Evolutionary conservation across 2,113 vertebrate genomes (phyloP), one percentile per base, ranked within the genome.

Genomic region (Lepus timidus): DNA sequence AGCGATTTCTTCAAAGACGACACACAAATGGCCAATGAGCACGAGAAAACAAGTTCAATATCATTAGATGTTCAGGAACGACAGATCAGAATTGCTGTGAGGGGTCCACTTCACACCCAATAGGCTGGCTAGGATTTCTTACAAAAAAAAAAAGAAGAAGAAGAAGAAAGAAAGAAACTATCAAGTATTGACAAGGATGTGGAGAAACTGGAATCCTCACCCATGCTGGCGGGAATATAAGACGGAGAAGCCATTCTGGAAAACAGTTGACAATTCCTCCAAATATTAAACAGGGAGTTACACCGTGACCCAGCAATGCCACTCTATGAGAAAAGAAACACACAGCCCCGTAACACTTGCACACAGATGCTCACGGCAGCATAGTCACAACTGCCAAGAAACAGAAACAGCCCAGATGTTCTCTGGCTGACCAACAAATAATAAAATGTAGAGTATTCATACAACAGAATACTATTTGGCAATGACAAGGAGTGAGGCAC

Each of bases 401-500:
- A 0, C 39, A 9, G 25, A 36, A 70, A 31, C 9, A 36, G 44
- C 64, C 29, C 31, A 16, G 52, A 22, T 14, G 14, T 79, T 17
- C 74, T 85, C 51, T 75, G 68, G 52, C 62, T 79, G 76, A 62
- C 19, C 49, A 92, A 10, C 9, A 22, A n/a, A 55, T 81, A 65
- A 65, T 78, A 68, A 82, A 62, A 25, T 16, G 22, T 85, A 51
- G 29, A 44, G 23, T 71, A 76, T 71, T 80, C 25, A 70, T 49
- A 44, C 33, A 36, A 2, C 7, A 22, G 31, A 76, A 61, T 44
- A n/a, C 44, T 87, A 81, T 61, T 74, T 88, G 33, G 44, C 31
- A 76, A 82, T 61, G 44, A 76, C 71, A 85, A 95, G 10, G 13
- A 86, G 68, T 27, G 76, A 80, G 84, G 61, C n/a, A 17, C 39